phyloP scores from a whole-genome alignment of 1,140 invertebrate genomes.

The Pseudomyrmex gracilis region DNA sequence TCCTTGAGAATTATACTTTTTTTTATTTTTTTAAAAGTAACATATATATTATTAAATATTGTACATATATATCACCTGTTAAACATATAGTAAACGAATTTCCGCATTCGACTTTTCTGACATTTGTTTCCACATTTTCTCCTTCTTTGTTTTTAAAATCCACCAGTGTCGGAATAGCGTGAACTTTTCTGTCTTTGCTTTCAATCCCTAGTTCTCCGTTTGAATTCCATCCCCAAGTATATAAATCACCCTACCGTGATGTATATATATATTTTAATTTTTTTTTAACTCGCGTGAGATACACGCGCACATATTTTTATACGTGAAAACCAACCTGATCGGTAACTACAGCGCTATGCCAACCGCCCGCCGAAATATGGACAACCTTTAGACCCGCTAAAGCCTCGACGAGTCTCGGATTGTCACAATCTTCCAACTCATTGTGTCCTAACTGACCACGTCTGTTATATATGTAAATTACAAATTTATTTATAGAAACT shows the following conservation, averaged over 20 bases:
- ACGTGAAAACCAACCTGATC: constrained; percentile 81
- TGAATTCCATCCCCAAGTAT: constrained; percentile 97
- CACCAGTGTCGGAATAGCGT: constrained; percentile 86
- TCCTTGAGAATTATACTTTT: not conserved
- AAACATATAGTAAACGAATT: constrained; percentile 88
- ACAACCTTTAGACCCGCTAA: constrained; percentile 89
- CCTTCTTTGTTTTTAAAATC: constrained; percentile 85
- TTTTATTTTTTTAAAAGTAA: not conserved
- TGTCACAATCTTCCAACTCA: constrained; percentile 87
- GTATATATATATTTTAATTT: constrained; percentile 40
- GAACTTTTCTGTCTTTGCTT: constrained; percentile 79
- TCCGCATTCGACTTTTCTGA: constrained; percentile 89
- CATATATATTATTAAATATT: constrained; percentile 31
- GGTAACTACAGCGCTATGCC: constrained; percentile 93
- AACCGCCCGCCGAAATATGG: constrained; percentile 91
- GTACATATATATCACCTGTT: constrained; percentile 78
- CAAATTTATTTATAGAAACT: constrained; percentile 53
- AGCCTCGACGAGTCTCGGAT: constrained; percentile 89
- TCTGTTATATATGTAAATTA: constrained; percentile 82
- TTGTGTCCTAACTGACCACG: constrained; percentile 94
- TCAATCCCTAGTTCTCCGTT: constrained; percentile 92
- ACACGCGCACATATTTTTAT: not conserved
- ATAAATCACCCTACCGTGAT: constrained; percentile 89
- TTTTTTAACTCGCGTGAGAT: not conserved
- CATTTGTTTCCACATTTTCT: constrained; percentile 82